These are phyloP conservation scores for Ennomos quercinarius DNA, from an alignment of 2,888 invertebrate genomes.

Conservation along the genomic window DNA sequence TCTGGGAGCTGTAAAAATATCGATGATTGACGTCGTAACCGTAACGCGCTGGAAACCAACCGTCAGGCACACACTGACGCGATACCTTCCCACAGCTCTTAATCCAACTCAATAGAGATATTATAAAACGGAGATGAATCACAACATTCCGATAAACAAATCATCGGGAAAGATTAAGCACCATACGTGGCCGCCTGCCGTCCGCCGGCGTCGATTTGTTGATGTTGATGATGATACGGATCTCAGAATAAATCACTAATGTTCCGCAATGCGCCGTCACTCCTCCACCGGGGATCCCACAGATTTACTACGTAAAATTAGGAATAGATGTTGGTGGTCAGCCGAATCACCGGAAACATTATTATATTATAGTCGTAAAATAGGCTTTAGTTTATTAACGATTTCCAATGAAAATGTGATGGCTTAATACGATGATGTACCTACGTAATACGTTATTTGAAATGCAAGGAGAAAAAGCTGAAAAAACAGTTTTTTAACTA, in stretches of 20 bases:
- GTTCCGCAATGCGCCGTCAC: conserved; percentile 40
- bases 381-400: conserved; percentile 38
- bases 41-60: conserved; percentile 46
- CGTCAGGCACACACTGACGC: conserved; percentile 47
- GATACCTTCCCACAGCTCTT: conserved; percentile 50
- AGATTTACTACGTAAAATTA: conserved; percentile 34
- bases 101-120: conserved; percentile 55
- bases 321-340: conserved; percentile 41
- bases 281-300: conserved; percentile 27
- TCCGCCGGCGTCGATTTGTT: conserved; percentile 26
- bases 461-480: conserved; percentile 6
- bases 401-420: conserved; percentile 36
- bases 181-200: conserved; percentile 27
- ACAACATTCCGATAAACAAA: conserved; percentile 42
- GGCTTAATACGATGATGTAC: conserved; percentile 29
- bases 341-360: conserved; percentile 42
- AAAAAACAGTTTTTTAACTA: conserved; percentile 1
- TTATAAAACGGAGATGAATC: conserved; percentile 42
- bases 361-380: conserved; percentile 36
- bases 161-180: conserved; percentile 40
- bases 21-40: conserved; percentile 60
- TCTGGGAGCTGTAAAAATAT: conserved; percentile 58
- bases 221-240: conserved; percentile 21
- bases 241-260: conserved; percentile 42
- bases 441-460: conserved; percentile 24